These are phyloP conservation scores for Cavia aperea DNA, from an alignment of 2,113 vertebrate genomes.

Conservation along the genomic window DNA sequence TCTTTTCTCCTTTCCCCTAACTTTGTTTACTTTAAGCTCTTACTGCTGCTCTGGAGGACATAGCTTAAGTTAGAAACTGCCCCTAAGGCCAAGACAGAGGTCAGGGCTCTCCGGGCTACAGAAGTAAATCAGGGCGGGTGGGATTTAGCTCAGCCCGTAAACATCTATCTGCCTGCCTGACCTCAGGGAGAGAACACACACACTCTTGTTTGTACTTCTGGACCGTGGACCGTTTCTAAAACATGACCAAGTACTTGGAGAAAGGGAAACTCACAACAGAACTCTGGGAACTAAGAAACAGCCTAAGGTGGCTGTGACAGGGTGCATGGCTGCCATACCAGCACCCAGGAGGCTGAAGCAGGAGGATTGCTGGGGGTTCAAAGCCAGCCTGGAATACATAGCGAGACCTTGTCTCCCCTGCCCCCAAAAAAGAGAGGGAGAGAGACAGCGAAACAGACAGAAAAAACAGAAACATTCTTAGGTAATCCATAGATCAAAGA, in stretches of 20 bases:
- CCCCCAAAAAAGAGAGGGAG: no score
- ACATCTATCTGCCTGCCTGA: background rate
- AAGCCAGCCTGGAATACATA: background rate
- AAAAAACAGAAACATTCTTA: background rate
- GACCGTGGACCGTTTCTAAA: background rate
- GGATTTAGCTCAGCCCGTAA: background rate
- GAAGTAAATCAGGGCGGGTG: background rate
- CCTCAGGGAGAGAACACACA: background rate
- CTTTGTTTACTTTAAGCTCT: background rate
- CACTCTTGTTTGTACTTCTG: background rate
- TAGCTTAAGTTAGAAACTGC: background rate
- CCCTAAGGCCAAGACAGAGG: background rate
- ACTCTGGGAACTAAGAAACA: constrained; percentile 18
- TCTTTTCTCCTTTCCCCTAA: background rate
- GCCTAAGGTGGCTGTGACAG: background rate
- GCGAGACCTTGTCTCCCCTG: background rate
- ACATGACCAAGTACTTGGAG: background rate
- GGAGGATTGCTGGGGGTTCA: background rate
- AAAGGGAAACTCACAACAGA: background rate
- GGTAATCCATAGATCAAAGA: background rate
- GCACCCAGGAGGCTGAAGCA: background rate
- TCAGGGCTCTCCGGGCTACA: background rate
- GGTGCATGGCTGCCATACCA: background rate
- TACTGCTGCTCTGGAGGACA: background rate
- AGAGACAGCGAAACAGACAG: no score